Evolutionary conservation across 2,113 vertebrate genomes (phyloP).

Genomic region (Petroica traversi): DNA sequence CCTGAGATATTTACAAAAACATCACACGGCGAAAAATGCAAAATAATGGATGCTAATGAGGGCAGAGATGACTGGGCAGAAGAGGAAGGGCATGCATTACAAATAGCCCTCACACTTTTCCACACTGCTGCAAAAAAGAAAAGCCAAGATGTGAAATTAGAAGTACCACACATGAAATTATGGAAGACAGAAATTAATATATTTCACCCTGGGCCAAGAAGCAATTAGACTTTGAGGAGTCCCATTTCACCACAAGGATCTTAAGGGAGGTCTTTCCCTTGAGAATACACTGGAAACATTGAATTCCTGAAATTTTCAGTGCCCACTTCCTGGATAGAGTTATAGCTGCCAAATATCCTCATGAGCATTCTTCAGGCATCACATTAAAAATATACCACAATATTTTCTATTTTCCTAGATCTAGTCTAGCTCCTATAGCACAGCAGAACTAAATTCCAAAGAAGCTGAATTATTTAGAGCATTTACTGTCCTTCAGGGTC

Average conservation of each 20-base stretch:
- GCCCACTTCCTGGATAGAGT: not conserved
- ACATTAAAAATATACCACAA: not conserved
- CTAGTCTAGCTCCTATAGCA: not conserved
- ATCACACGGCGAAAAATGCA: not conserved
- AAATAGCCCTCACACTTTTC: not conserved
- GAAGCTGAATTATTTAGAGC: constrained; percentile 16
- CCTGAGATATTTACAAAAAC: not conserved
- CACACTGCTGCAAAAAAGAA: not conserved
- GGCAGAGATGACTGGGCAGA: not conserved
- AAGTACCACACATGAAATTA: not conserved
- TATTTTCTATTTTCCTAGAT: not conserved
- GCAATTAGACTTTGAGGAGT: not conserved
- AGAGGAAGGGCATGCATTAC: not conserved
- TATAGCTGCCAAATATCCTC: not conserved
- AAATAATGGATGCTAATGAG: not conserved
- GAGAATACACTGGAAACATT: not conserved
- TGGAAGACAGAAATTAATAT: not conserved
- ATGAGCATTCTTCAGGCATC: not conserved
- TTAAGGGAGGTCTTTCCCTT: not conserved
- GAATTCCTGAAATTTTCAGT: not conserved
- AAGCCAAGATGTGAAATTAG: not conserved
- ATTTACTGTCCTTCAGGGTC: constrained; percentile 26
- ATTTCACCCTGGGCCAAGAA: not conserved
- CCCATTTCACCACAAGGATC: not conserved
- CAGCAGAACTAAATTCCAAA: not conserved